These are phyloP conservation scores for Plebejus argus DNA, from an alignment of 2,888 invertebrate species.

Conservation along the genomic window DNA sequence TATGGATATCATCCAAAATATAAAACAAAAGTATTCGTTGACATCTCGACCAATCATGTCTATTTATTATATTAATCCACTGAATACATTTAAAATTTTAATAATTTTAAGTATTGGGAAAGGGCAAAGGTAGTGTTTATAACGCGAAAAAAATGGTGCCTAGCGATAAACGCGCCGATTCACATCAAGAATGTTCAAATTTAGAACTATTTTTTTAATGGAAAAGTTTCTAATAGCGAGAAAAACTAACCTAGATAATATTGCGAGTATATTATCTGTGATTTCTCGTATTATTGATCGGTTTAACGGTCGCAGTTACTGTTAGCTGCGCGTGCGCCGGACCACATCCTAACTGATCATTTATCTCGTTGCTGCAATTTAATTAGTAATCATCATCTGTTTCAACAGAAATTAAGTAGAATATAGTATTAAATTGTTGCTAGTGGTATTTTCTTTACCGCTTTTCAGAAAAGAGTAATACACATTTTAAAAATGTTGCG, in stretches of 20 bases:
- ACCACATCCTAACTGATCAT: constrained; percentile 13
- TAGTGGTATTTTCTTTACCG: neutral
- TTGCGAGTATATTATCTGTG: neutral
- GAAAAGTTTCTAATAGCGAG: neutral
- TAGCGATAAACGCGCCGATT: no score
- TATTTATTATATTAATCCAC: no score
- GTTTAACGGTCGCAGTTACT: neutral
- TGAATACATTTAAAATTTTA: no score
- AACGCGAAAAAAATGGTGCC: no score
- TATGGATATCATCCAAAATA: no score
- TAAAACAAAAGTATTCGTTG: no score
- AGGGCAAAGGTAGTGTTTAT: no score
- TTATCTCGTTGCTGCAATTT: neutral
- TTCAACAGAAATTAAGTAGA: neutral
- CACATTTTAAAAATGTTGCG: no score
- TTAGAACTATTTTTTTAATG: neutral
- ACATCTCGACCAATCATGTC: no score
- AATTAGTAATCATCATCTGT: neutral
- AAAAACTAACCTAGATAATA: neutral
- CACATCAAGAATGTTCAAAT: neutral
- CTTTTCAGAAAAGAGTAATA: no score
- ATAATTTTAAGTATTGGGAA: no score
- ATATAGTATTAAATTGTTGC: neutral
- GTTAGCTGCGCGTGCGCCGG: constrained; percentile 31
- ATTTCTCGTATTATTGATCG: constrained; percentile 19